Percentiles rank a stretch among this genome's conserved stretches.
Evolutionary conservation across 2,888 invertebrate species (phyloP).

Genomic region (Agonopterix alstromeriana): DNA sequence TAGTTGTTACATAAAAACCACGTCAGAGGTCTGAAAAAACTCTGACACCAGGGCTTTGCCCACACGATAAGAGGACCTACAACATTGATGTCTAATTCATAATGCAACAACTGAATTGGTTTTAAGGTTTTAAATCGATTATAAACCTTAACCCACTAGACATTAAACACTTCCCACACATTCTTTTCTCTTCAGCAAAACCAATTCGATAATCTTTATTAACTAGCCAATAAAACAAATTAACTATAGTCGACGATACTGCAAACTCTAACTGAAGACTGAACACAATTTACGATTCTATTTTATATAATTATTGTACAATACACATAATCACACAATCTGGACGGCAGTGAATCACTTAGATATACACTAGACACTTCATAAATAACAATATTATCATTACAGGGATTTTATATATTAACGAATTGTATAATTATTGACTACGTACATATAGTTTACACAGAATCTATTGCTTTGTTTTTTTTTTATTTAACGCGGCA

Average conservation of each 20-base stretch:
- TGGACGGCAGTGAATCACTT: slow-evolving; percentile 28
- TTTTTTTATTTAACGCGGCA: slow-evolving; percentile 13
- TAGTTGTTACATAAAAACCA: too few relatives aligned
- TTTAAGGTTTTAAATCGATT: too few relatives aligned
- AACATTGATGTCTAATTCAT: too few relatives aligned
- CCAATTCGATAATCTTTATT: too few relatives aligned
- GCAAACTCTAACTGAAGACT: slow-evolving; percentile 67
- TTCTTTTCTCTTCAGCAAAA: too few relatives aligned
- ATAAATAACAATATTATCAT: slow-evolving; percentile 71
- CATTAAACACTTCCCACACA: too few relatives aligned
- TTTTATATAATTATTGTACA: slow-evolving; percentile 71
- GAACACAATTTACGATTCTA: slow-evolving; percentile 73
- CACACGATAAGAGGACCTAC: too few relatives aligned
- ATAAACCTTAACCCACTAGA: too few relatives aligned
- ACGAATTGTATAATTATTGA: slow-evolving; percentile 64
- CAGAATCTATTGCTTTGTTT: slow-evolving; percentile 50
- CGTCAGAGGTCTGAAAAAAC: too few relatives aligned
- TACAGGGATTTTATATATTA: slow-evolving; percentile 77
- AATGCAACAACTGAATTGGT: too few relatives aligned
- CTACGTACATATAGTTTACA: slow-evolving; percentile 62
- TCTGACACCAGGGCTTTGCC: too few relatives aligned
- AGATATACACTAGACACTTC: slow-evolving; percentile 50
- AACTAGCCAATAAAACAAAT: neutral
- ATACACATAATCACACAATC: slow-evolving; percentile 50
- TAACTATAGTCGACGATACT: slow-evolving; percentile 16